These are phyloP conservation scores for Corydoras sp. DNA, from an alignment of 2,113 vertebrate genomes.

Conservation along the genomic window DNA sequence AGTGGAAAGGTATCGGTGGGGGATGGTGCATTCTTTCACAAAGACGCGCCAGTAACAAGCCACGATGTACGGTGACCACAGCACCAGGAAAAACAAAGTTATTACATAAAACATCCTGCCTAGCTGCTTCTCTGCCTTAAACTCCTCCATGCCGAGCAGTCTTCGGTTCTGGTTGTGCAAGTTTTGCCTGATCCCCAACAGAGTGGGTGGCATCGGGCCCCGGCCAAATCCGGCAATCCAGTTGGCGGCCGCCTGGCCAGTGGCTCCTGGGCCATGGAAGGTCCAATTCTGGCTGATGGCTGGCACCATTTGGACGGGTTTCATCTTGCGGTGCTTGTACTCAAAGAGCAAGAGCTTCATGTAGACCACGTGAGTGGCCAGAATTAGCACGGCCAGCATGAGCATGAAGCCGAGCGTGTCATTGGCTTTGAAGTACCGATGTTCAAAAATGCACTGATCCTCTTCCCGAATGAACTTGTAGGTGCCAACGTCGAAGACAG, in stretches of 20 bases:
- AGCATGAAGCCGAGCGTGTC: constrained; percentile 94
- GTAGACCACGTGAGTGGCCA: constrained; percentile 88
- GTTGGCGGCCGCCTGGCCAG: constrained; percentile 88
- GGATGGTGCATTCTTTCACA: constrained; percentile 82
- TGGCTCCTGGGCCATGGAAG: constrained; percentile 90
- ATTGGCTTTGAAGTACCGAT: constrained; percentile 91
- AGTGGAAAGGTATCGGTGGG: constrained; percentile 83
- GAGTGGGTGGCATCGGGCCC: constrained; percentile 87
- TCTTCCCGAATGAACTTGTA: constrained; percentile 91
- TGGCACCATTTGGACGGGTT: constrained; percentile 87
- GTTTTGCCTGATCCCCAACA: constrained; percentile 87
- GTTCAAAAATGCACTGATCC: constrained; percentile 93
- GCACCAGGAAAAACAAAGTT: constrained; percentile 87
- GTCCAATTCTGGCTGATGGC: constrained; percentile 96
- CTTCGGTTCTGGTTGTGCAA: constrained; percentile 85
- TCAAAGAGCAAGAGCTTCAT: constrained; percentile 89
- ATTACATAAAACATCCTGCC: constrained; percentile 93
- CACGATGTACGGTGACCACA: constrained; percentile 91
- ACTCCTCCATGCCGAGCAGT: constrained; percentile 89
- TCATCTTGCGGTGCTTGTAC: constrained; percentile 92
- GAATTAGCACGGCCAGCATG: constrained; percentile 87
- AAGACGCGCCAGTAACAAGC: constrained; percentile 94
- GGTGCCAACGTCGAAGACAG: constrained; percentile 87
- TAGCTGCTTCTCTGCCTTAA: constrained; percentile 85
- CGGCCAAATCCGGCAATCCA: constrained; percentile 92